A percentile compares a stretch with the other conserved stretches of the same genome.
Evolutionary conservation across 2,797 vertebrate species (phyloP).

Genomic region (Geotria australis): DNA sequence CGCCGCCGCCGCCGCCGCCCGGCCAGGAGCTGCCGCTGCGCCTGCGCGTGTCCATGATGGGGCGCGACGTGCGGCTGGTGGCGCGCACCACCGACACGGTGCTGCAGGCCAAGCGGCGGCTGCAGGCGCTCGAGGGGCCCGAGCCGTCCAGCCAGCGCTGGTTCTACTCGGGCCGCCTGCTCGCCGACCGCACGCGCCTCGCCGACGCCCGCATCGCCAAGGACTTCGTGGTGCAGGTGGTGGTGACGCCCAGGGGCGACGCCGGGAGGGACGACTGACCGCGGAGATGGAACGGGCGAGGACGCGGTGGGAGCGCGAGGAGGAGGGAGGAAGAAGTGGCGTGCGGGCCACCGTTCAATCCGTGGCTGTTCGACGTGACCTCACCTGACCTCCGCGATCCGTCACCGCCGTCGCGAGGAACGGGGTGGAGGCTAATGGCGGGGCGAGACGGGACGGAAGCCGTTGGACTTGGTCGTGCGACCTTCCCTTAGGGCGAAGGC

Average conservation of each 20-base stretch:
- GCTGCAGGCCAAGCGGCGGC: constrained; percentile 69
- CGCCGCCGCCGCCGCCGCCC: constrained; percentile 24
- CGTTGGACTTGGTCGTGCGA: too few species aligned
- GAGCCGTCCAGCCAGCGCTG: constrained; percentile 48
- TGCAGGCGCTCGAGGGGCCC: constrained; percentile 49
- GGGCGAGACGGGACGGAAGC: too few species aligned
- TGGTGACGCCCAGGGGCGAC: constrained; percentile 16
- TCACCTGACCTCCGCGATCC: too few species aligned
- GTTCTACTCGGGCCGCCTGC: constrained; percentile 88
- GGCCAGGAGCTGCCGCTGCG: constrained; percentile 76
- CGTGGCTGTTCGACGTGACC: too few species aligned
- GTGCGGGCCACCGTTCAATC: too few species aligned
- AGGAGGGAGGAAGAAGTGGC: too few species aligned
- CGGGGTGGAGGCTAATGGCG: too few species aligned
- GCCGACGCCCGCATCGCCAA: constrained; percentile 91
- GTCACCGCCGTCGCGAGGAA: too few species aligned
- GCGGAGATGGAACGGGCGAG: too few species aligned
- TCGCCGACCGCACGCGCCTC: constrained; percentile 77
- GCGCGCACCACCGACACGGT: constrained; percentile 70
- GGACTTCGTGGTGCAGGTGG: constrained; percentile 95
- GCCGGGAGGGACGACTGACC: background rate
- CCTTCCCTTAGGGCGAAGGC: too few species aligned
- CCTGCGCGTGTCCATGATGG: constrained; percentile 55
- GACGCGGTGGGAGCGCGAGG: too few species aligned
- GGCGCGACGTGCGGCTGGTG: constrained; percentile 52